Percentiles rank a stretch among this genome's conserved stretches.
Conservation (phyloP, 1,140 invertebrate species). For the Caenorhabditis tropicalis region DNA sequence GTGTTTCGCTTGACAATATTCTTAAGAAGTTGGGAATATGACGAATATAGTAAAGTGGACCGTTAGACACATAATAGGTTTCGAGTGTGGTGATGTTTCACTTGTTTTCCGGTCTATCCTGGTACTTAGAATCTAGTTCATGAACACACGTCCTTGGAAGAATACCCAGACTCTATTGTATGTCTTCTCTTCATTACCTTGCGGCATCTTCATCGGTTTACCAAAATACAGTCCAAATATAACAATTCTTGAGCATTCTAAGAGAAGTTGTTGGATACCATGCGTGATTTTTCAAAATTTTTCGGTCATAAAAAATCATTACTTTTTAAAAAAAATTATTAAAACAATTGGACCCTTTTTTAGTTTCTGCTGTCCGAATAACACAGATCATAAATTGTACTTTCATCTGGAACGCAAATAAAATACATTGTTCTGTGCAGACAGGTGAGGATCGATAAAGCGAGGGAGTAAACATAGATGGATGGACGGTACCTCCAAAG, state of each 20-base stretch:
- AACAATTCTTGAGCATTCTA: too few species aligned
- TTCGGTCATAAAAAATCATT: too few species aligned
- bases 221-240: too few species aligned
- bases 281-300: too few species aligned
- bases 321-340: too few species aligned
- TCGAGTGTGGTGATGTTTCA: conserved; percentile 12
- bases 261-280: too few species aligned
- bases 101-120: neutral
- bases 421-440: neutral
- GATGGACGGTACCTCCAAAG: conserved; percentile 26
- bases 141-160: conserved; percentile 37
- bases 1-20: too few species aligned
- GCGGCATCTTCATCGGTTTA: neutral
- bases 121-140: conserved; percentile 26
- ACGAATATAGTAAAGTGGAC: neutral
- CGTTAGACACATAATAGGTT: neutral
- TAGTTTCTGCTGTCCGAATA: too few species aligned
- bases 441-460: neutral
- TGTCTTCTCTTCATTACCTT: conserved; percentile 1
- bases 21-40: neutral
- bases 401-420: conserved; percentile 19
- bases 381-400: neutral
- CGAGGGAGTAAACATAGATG: conserved; percentile 5
- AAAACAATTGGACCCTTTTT: too few species aligned
- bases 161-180: conserved; percentile 10